Evolutionary conservation across 2,797 vertebrate genomes (phyloP).

Genomic region (Odontamblyopus lacepedii): DNA sequence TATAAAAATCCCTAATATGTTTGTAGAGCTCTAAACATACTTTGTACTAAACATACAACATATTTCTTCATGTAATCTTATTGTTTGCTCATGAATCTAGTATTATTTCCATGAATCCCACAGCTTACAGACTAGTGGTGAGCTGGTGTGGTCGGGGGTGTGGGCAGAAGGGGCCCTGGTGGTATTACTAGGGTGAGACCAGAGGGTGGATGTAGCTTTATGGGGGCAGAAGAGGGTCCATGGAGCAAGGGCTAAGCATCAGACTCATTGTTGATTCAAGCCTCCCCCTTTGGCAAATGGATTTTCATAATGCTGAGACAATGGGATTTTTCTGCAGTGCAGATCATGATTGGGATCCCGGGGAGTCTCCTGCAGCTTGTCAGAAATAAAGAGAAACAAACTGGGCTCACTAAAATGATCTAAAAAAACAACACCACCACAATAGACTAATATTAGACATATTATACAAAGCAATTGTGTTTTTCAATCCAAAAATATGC

Average conservation of each 20-base stretch:
- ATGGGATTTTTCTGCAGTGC: slow-evolving; percentile 47
- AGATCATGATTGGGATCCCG: slow-evolving; percentile 32
- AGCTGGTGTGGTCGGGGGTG: slow-evolving; percentile 27
- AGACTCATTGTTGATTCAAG: slow-evolving; percentile 73
- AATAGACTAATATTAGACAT: neutral
- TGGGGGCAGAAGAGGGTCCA: slow-evolving; percentile 39
- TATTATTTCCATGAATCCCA: slow-evolving; percentile 31
- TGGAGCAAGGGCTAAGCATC: slow-evolving; percentile 50
- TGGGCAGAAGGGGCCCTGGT: slow-evolving; percentile 31
- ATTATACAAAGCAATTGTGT: no score
- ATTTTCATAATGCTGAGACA: slow-evolving; percentile 76
- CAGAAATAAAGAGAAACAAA: slow-evolving; percentile 32
- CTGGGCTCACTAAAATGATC: slow-evolving; percentile 16
- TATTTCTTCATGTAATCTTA: slow-evolving; percentile 27
- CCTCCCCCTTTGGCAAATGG: slow-evolving; percentile 68
- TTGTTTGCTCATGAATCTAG: slow-evolving; percentile 35
- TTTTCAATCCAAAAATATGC: no score
- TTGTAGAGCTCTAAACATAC: neutral
- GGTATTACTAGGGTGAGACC: slow-evolving; percentile 60
- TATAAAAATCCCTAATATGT: neutral
- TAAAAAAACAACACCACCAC: neutral
- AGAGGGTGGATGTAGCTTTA: slow-evolving; percentile 53
- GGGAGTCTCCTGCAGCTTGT: slow-evolving; percentile 27
- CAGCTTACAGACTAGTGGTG: slow-evolving; percentile 25
- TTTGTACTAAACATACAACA: no score